Base-by-base conservation (phyloP, 2,113 vertebrate species). In the Columba janthina region DNA sequence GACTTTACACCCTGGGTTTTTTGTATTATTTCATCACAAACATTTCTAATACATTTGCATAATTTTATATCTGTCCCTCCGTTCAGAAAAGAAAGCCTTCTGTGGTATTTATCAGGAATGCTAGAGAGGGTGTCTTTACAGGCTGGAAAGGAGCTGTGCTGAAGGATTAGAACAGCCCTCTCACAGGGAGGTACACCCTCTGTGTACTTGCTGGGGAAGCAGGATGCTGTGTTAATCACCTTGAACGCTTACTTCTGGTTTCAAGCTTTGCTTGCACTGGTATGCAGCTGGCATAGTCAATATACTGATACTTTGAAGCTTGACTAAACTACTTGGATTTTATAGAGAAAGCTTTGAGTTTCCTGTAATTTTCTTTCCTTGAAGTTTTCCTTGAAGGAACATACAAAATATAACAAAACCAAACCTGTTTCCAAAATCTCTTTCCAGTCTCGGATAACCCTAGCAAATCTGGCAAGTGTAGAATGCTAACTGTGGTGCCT, bases 321-420 rank as follows among this genome's bases (percentile, higher is more conserved):
- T 89, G 54, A 74, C 22, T 76, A 48, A 62, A 54, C 19, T 76
- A 7, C 50, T 25, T 50, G 15, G 20, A 69, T 50, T 78, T 74
- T 42, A 36, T 29, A 5, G 28, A 57, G n/a, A 62, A 65, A 93
- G 50, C 21, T 50, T 65, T 36, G 18, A 44, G 17, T 58, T 89
- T 89, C 61, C 89, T 65, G 11, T 62, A 0, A 34, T 83, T 74
- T 92, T 57, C 4, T 58, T 60, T 67, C 34, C 48, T 77, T 57
- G 7, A 84, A 14, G 17, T 42, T 85, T 91, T 56, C 22, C 82
- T 92, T 95, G 94, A 97, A 97, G 84, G 29, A 95, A 62, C 36
- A 91, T 67, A 91, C 83, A 94, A 95, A 94, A 95, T 91, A 81
- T 90, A 96, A 95, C 53, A 93, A 95, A 95, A 77, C 57, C 94